phyloP scores from a whole-genome alignment of 2,888 invertebrate genomes.

The Iphiclides podalirius region DNA sequence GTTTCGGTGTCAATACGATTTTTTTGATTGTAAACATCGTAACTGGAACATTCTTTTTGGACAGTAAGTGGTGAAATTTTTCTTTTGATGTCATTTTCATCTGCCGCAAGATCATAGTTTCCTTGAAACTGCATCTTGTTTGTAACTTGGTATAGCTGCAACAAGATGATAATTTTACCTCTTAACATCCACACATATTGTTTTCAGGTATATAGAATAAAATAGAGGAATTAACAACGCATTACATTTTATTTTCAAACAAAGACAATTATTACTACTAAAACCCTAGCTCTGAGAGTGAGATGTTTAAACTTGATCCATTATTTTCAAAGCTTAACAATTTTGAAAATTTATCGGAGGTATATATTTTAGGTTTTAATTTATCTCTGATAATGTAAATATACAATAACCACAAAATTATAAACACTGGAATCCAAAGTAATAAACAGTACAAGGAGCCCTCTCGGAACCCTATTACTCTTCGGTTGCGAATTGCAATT shows the following conservation, averaged over 20 bases:
- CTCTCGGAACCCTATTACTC: conserved; percentile 43
- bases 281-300: conserved; percentile 57
- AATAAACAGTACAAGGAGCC: conserved; percentile 50
- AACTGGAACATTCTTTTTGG: neutral
- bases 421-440: conserved; percentile 50
- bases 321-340: conserved; percentile 15
- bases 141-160: conserved; percentile 14
- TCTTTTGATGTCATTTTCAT: neutral
- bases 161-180: conserved; percentile 19
- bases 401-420: conserved; percentile 46
- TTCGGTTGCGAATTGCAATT: conserved; percentile 26
- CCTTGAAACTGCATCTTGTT: conserved; percentile 14
- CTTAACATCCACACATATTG: neutral
- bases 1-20: neutral
- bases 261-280: conserved; percentile 27
- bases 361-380: conserved; percentile 15
- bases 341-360: conserved; percentile 12
- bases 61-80: neutral
- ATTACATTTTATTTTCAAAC: conserved; percentile 24
- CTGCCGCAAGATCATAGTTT: neutral
- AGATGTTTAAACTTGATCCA: conserved; percentile 33
- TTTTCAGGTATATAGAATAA: neutral
- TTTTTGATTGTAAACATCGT: neutral
- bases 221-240: conserved; percentile 4
- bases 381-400: conserved; percentile 41